Evolutionary conservation across 2,888 invertebrate genomes (phyloP), one percentile per base, ranked within the genome.

Genomic region (Polyommatus icarus): DNA sequence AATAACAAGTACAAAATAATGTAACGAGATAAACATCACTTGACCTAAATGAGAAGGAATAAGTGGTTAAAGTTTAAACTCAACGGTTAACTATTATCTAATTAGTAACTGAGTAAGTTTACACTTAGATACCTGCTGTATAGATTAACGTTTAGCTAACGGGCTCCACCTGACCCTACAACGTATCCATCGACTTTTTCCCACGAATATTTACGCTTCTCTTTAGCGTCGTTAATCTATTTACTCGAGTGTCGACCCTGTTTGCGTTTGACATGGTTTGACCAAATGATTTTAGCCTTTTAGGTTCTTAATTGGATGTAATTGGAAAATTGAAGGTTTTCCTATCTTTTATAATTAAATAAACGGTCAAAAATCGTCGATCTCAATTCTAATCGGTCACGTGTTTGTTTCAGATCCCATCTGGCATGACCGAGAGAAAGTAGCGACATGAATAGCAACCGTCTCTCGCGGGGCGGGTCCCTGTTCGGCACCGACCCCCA

Each of bases 401-500:
- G 86, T 76, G 85, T 79, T 78, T 83, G 67, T 94, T 92, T 77
- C 93, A 94, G 94, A 93, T 93, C 89, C 86, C 88, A 90, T 87
- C 96, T 83, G 84, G 83, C 84, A 94, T 93, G 93, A 88, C 90
- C 75, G 24, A 54, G 54, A 20, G 91, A 93, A 85, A 91, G 87
- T 84, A 93, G 92, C 90, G 94, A 94, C 87, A 93, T 94, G 94
- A 91, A 90, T 83, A 83, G 87, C 73, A 90, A 90, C 80, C 87
- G 87, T 78, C 82, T 92, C 78, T 88, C 90, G 57, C 88, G 94
- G 15, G 94, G 92, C 40, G 86, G 89, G 29, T 94, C 94, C 32
- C 87, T 94, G 32, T 94, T 94, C 83, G 91, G 91, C 36, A 84
- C 90, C 20, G 94, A 94, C 82, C 93, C 94, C 20, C 94, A 94